Evolutionary conservation across 2,113 vertebrate species (phyloP), one percentile per base, ranked within the genome.

Genomic region (Pungitius pungitius): DNA sequence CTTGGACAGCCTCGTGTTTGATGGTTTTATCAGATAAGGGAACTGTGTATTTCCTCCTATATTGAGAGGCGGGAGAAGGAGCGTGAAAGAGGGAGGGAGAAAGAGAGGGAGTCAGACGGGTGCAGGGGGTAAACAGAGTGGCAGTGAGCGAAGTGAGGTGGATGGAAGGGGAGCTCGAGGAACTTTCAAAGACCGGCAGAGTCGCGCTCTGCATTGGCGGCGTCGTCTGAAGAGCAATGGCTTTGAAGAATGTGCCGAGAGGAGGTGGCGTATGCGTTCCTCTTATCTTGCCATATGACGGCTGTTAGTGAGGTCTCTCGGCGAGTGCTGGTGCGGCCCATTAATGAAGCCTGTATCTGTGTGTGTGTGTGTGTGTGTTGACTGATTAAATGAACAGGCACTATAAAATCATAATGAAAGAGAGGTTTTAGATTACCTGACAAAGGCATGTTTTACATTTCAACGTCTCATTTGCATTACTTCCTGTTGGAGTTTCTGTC

Each of bases 21-120:
- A 91, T 88, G 83, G 83, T 80, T 87, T 89, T 81, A 87, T 87
- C 77, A 84, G 92, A 92, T 92, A 91, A 85, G 83, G 81, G 61
- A n/a, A 83, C 70, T 72, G 75, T 58, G 81, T 76, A 83, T 85
- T 78, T 63, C 78, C 35, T 39, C 73, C 79, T 75, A 42, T 78
- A 77, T 68, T 60, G 83, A 77, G 78, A 75, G 66, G 78, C 58
- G 75, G 45, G 69, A 66, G 69, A 76, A 45, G 52, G 69, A 60
- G 79, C 73, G 64, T 57, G 78, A 87, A 75, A 73, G 60, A 42
- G 43, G n/a, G 60, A n/a, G 45, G 49, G 56, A n/a, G 60, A 49
- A 7, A 35, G 45, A 58, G 42, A 62, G 64, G 42, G 71, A 61
- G 57, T 59, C 35, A 15, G 61, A 70, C 65, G 68, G 75, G 63